Percentiles rank a stretch among this genome's conserved stretches.
Evolutionary conservation across 2,888 invertebrate species (phyloP).

Genomic region (Ecliptopera silaceata): DNA sequence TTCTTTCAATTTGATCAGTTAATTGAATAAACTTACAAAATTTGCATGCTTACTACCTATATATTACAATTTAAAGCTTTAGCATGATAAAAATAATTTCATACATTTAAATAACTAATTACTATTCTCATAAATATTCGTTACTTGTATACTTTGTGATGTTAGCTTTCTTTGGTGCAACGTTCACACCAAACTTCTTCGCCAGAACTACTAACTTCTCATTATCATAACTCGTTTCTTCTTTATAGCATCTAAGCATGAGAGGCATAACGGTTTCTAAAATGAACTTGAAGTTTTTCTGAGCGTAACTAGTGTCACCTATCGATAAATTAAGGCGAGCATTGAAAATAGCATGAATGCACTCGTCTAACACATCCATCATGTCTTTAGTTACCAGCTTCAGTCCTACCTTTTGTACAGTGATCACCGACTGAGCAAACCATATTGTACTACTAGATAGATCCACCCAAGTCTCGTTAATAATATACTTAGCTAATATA

Average conservation of each 20-base stretch:
- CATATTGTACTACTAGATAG: slow-evolving; percentile 91
- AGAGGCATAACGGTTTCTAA: slow-evolving; percentile 85
- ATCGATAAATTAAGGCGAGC: slow-evolving; percentile 85
- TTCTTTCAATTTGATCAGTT: slow-evolving; percentile 77
- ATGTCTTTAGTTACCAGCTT: slow-evolving; percentile 89
- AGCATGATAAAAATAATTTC: slow-evolving; percentile 79
- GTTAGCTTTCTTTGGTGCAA: slow-evolving; percentile 83
- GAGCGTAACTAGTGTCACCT: slow-evolving; percentile 72
- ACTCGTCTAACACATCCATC: slow-evolving; percentile 88
- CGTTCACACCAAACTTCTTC: slow-evolving; percentile 79
- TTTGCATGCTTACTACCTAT: slow-evolving; percentile 79
- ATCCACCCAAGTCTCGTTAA: slow-evolving; percentile 86
- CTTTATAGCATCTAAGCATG: slow-evolving; percentile 84
- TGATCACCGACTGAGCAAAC: slow-evolving; percentile 89
- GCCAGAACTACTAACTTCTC: slow-evolving; percentile 76
- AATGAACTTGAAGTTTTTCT: slow-evolving; percentile 88
- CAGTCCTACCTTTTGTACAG: slow-evolving; percentile 89
- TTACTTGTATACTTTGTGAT: slow-evolving; percentile 87
- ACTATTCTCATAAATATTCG: slow-evolving; percentile 84
- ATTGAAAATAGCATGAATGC: slow-evolving; percentile 88
- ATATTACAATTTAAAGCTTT: slow-evolving; percentile 81
- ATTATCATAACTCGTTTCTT: slow-evolving; percentile 84
- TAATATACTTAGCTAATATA: slow-evolving; percentile 85
- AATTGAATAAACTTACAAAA: slow-evolving; percentile 79
- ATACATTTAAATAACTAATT: slow-evolving; percentile 56